These are phyloP conservation scores for Spisula solida DNA, from an alignment of 2,888 invertebrate species.

Conservation along the genomic window DNA sequence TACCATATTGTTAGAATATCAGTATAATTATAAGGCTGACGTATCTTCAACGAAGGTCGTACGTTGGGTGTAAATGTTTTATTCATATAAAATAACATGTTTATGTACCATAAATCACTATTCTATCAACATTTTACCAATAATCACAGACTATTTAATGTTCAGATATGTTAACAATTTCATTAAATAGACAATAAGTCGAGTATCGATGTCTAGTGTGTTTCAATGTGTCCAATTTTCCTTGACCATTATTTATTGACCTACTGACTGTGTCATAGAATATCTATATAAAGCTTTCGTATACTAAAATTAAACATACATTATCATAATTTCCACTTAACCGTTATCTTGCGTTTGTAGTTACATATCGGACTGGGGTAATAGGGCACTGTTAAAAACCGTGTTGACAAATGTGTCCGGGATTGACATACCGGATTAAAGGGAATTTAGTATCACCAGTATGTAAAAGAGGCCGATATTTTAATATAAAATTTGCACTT, in stretches of 20 bases:
- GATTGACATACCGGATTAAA: constrained; percentile 9
- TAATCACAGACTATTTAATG: background rate
- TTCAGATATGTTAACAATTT: background rate
- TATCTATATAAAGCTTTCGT: background rate
- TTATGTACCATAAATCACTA: background rate
- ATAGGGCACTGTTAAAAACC: constrained; percentile 4
- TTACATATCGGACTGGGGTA: constrained; percentile 9
- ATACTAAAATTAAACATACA: constrained; percentile 31
- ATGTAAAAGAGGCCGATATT: background rate
- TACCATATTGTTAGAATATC: background rate
- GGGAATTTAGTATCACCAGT: background rate
- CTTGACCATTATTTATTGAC: background rate
- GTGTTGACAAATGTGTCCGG: background rate
- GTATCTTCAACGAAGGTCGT: background rate
- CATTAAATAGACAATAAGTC: background rate
- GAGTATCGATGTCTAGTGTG: background rate
- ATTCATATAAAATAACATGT: background rate
- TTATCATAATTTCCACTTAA: constrained; percentile 32
- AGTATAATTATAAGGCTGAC: background rate
- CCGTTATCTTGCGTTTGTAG: constrained; percentile 20
- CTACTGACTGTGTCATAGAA: background rate
- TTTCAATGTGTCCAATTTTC: background rate
- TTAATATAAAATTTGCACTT: background rate
- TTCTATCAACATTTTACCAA: background rate
- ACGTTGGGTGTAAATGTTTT: background rate